Percentiles rank a stretch among this genome's conserved stretches.
These are phyloP conservation scores for Spea bombifrons DNA, from an alignment of 2,113 vertebrate species.

Conservation along the genomic window DNA sequence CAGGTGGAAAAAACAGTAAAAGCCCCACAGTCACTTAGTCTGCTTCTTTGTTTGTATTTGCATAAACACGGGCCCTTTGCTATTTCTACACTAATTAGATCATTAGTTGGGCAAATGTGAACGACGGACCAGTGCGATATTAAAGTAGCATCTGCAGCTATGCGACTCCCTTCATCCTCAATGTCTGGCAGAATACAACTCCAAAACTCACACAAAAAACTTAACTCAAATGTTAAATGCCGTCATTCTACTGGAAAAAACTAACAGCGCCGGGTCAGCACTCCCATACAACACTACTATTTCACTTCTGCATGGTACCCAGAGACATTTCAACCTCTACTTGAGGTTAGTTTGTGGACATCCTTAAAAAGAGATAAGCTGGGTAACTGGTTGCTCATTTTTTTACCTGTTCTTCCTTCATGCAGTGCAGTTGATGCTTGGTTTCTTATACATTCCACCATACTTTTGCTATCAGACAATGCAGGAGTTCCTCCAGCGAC, in stretches of 20 bases:
- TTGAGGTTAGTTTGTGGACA: no score
- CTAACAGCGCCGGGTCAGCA: neutral
- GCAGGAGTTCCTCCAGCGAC: slow-evolving; percentile 54
- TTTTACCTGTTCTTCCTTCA: slow-evolving; percentile 66
- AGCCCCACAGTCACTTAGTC: slow-evolving; percentile 13
- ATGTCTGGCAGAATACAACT: neutral
- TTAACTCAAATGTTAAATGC: neutral
- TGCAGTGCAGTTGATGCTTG: slow-evolving; percentile 54
- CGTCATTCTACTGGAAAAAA: no score
- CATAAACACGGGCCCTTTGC: slow-evolving; percentile 26
- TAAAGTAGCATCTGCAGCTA: neutral
- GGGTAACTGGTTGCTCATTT: no score
- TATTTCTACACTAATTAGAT: slow-evolving; percentile 39
- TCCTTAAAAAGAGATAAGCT: no score
- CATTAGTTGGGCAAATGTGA: slow-evolving; percentile 30
- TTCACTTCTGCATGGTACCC: no score
- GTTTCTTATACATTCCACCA: slow-evolving; percentile 51
- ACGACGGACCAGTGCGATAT: slow-evolving; percentile 12
- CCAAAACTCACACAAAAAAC: neutral
- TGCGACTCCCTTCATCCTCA: neutral
- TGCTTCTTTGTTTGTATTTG: slow-evolving; percentile 35
- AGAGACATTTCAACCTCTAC: no score
- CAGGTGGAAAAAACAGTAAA: slow-evolving; percentile 24
- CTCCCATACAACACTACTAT: neutral
- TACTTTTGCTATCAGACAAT: slow-evolving; percentile 57